These are phyloP conservation scores for Anniella stebbinsi DNA, from an alignment of 2,797 vertebrate species.

Conservation along the genomic window DNA sequence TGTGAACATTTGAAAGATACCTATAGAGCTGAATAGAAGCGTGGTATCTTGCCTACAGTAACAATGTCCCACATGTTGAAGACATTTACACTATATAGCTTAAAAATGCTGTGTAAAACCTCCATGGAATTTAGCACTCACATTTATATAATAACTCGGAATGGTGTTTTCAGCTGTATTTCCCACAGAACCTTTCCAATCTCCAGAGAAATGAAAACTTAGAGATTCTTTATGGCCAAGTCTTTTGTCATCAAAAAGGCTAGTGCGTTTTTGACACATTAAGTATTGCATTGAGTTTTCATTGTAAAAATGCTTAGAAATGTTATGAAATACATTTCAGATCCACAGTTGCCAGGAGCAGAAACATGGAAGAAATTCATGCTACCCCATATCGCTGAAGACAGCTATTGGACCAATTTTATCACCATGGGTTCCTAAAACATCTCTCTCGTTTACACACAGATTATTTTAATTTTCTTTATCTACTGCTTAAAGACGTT, in stretches of 20 bases:
- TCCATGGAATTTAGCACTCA: slow-evolving; percentile 1
- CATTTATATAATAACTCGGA: slow-evolving; percentile 36
- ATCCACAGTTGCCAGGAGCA: not conserved
- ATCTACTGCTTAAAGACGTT: slow-evolving; percentile 65
- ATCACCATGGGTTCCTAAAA: slow-evolving; percentile 51
- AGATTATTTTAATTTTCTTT: slow-evolving; percentile 74
- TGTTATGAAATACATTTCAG: slow-evolving; percentile 10
- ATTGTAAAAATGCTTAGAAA: slow-evolving; percentile 31
- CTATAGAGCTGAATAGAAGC: slow-evolving; percentile 38
- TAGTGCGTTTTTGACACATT: not conserved
- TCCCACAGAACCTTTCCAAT: slow-evolving; percentile 26
- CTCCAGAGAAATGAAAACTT: slow-evolving; percentile 41
- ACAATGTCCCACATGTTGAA: slow-evolving; percentile 41
- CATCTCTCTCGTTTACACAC: slow-evolving; percentile 63
- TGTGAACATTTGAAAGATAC: not conserved
- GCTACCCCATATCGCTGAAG: slow-evolving; percentile 36
- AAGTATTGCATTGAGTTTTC: not conserved
- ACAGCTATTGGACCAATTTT: slow-evolving; percentile 54
- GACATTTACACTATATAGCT: slow-evolving; percentile 9
- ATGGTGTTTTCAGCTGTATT: slow-evolving; percentile 43
- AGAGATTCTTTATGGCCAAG: slow-evolving; percentile 11
- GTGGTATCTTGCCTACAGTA: not conserved
- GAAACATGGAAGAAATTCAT: slow-evolving; percentile 28
- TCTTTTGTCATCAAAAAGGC: slow-evolving; percentile 1
- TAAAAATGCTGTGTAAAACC: slow-evolving; percentile 33